Conservation (phyloP, 2,113 vertebrate genomes). For the Urocynchramus pylzowi region DNA sequence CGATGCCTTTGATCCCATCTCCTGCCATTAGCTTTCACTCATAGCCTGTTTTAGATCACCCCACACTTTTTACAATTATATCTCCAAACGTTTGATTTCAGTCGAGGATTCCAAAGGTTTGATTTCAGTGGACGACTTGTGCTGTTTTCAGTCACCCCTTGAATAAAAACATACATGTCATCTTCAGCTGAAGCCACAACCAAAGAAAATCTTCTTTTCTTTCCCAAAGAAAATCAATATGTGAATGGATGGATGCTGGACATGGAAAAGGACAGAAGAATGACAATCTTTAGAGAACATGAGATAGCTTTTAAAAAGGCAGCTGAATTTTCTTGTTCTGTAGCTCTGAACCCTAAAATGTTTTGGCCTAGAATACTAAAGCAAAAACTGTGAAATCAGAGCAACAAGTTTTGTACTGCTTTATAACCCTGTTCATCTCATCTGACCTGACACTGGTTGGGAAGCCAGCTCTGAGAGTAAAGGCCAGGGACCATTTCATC, state of each 20-base stretch:
- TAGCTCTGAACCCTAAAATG: not conserved
- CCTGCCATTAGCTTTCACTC: not conserved
- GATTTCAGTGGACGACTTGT: not conserved
- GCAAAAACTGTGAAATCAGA: not conserved
- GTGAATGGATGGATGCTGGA: accelerated
- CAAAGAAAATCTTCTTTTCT: too few species aligned
- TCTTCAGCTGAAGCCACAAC: not conserved
- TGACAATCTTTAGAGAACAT: accelerated
- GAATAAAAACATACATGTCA: not conserved
- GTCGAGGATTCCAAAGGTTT: not conserved
- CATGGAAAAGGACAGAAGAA: not conserved
- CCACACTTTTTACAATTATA: not conserved
- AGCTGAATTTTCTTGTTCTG: not conserved
- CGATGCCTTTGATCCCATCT: not conserved
- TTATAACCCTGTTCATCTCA: not conserved
- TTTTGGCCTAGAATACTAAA: not conserved
- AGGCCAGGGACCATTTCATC: not conserved
- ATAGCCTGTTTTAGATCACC: not conserved
- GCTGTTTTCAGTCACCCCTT: not conserved
- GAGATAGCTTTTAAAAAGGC: not conserved
- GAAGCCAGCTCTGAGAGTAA: not conserved
- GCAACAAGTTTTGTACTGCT: not conserved
- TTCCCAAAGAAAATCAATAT: not conserved
- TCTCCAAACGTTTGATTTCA: not conserved
- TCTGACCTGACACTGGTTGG: not conserved